Base-by-base conservation (phyloP, 2,888 invertebrate genomes). In the Acleris literana region DNA sequence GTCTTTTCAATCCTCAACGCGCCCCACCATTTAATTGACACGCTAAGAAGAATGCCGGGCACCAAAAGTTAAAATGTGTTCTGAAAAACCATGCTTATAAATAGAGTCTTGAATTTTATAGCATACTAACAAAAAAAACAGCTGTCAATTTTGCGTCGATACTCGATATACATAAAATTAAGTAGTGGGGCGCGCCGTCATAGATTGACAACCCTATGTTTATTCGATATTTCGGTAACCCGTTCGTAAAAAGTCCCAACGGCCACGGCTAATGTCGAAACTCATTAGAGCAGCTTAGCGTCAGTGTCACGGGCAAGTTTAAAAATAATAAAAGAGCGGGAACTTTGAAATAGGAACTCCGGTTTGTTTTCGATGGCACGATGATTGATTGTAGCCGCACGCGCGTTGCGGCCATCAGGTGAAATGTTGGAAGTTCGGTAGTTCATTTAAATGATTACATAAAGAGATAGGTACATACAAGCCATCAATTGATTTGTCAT, bases 221-320 rank as follows among this genome's bases (percentile, higher is more conserved):
- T 57, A 58, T 58, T 46, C 51, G 46, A 46, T 65, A 51, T 64
- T 60, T 43, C 68, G 71, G 77, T 83, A 87, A 85, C 82, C 81
- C 86, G 82, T 86, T 88, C 85, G 78, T 86, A 85, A 88, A 86
- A 86, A 82, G 81, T 78, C 80, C 72, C 72, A 73, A 73, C 73
- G 80, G 79, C 76, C 78, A 82, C 77, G 80, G 83, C 89, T 92
- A 92, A 92, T 92, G 92, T 88, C 87, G 77, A 86, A 91, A 86
- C 89, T 92, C 92, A 92, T 92, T 92, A 92, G 90, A 77, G 85
- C 73, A 82, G 86, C 88, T 86, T 85, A 87, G 79, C 85, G 85
- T 92, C 92, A 92, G 88, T 91, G 92, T 90, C 92, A 91, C 79
- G 90, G 91, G 75, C 91, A 87, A 79, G 85, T 86, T 85, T 86